Evolutionary conservation across 30 jellyfish, hydroid and myxozoan genomes (phyloP).

Genomic region (Cassiopea andromeda): DNA sequence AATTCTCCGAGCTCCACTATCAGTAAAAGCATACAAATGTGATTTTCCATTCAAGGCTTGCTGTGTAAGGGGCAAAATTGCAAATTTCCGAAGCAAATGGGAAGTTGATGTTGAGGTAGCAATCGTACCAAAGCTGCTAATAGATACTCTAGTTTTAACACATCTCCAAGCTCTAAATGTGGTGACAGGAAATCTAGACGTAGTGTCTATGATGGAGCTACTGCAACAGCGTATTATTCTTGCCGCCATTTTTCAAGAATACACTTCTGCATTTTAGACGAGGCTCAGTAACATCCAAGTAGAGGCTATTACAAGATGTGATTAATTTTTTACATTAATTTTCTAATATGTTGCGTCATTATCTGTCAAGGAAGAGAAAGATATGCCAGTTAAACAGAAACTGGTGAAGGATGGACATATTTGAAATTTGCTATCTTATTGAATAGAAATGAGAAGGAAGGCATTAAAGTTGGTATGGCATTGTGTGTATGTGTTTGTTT

Average conservation of each 20-base stretch:
- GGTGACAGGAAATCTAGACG: neutral
- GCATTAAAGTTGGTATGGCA: too few relatives aligned
- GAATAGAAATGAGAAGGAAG: too few relatives aligned
- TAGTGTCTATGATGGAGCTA: neutral
- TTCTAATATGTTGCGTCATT: neutral
- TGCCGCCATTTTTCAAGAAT: conserved; percentile 39
- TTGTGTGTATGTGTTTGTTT: too few relatives aligned
- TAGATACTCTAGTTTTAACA: neutral
- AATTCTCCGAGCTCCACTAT: neutral
- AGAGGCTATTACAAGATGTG: neutral
- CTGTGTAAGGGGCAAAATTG: neutral
- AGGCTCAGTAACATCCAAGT: neutral
- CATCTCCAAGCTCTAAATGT: neutral
- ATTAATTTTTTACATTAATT: too few relatives aligned
- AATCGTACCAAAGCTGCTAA: neutral
- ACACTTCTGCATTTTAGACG: neutral
- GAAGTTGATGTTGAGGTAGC: neutral
- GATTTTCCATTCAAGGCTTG: neutral
- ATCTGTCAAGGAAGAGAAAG: neutral
- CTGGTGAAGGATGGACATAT: too few relatives aligned
- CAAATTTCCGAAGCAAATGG: too few relatives aligned
- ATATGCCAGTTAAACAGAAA: too few relatives aligned
- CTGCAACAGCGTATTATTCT: neutral
- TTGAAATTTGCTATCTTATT: too few relatives aligned
- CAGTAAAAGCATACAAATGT: neutral